Conservation (phyloP, 2,888 invertebrate genomes). For the Arctia plantaginis region DNA sequence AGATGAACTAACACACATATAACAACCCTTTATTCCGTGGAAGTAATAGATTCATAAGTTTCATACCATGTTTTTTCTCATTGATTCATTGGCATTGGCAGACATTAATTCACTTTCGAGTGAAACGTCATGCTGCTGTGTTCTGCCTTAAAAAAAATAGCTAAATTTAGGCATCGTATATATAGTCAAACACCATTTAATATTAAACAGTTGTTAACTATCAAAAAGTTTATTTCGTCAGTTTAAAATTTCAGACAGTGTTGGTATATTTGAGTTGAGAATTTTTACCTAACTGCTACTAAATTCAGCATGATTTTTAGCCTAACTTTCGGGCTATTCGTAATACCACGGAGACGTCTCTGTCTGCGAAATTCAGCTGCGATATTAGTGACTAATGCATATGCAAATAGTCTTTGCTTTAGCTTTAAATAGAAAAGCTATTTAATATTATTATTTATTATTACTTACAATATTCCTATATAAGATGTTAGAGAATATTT, state of each 20-base stretch:
- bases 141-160: too few species aligned
- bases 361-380: constrained; percentile 67
- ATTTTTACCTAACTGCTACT: constrained; percentile 67
- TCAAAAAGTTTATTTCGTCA: constrained; percentile 32
- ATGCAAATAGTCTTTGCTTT: constrained; percentile 73
- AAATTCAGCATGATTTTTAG: constrained; percentile 74
- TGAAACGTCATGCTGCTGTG: too few species aligned
- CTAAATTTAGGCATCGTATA: background rate
- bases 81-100: too few species aligned
- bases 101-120: too few species aligned
- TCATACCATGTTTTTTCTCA: too few species aligned
- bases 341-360: constrained; percentile 67
- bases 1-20: too few species aligned
- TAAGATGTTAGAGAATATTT: too few species aligned
- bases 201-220: constrained; percentile 31
- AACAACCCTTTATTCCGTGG: too few species aligned
- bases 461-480: background rate
- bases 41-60: too few species aligned
- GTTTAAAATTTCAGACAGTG: constrained; percentile 55
- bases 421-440: constrained; percentile 1
- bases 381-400: constrained; percentile 72
- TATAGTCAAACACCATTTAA: constrained; percentile 4
- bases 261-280: constrained; percentile 64
- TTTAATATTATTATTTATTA: background rate
- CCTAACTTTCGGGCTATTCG: constrained; percentile 67